A percentile compares a stretch with the other conserved stretches of the same genome.
Conservation (phyloP, 2,113 vertebrate genomes). For the Delphinus delphis region DNA sequence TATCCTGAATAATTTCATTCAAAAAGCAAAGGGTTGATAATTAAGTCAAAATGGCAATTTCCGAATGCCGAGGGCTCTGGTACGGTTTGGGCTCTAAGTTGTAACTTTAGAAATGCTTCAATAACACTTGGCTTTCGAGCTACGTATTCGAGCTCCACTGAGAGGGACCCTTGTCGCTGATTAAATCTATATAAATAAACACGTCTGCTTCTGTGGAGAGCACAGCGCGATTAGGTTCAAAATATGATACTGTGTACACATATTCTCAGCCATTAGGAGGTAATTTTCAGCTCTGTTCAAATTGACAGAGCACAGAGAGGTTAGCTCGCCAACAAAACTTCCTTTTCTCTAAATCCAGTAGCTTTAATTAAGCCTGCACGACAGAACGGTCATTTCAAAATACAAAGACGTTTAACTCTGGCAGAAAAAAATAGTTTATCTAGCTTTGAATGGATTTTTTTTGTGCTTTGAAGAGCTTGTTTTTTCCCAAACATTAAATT, state of each 20-base stretch:
- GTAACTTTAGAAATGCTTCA: not conserved
- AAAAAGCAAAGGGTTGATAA: not conserved
- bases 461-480: slow-evolving; percentile 17
- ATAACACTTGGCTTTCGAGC: not conserved
- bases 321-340: not conserved
- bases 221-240: not conserved
- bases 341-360: slow-evolving; percentile 17
- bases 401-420: not conserved
- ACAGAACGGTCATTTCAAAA: slow-evolving; percentile 45
- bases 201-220: not conserved
- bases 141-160: not conserved
- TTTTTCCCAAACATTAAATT: slow-evolving; percentile 62
- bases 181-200: slow-evolving; percentile 30
- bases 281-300: not conserved
- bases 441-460: slow-evolving; percentile 52
- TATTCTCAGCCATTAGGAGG: not conserved
- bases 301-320: not conserved
- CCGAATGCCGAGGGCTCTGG: not conserved
- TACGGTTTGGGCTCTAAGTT: not conserved
- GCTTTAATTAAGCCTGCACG: slow-evolving; percentile 24
- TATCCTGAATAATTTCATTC: not conserved
- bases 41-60: not conserved
- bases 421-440: slow-evolving; percentile 24
- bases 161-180: not conserved
- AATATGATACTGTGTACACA: not conserved